Evolutionary conservation across 2,888 invertebrate genomes (phyloP), one percentile per base, ranked within the genome.

Genomic region (Diploptera punctata): DNA sequence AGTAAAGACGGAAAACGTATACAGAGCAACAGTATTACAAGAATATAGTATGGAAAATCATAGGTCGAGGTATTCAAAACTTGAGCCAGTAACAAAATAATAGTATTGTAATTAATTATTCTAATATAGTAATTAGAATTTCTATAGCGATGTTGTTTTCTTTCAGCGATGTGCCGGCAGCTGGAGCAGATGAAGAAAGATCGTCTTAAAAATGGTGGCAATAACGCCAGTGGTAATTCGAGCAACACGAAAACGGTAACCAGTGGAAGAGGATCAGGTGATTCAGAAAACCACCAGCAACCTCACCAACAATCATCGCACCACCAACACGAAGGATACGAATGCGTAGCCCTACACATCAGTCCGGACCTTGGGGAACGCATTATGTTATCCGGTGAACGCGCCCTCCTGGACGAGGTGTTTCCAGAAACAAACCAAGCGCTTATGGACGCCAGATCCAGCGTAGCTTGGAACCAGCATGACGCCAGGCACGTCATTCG

Each of bases 401-500:
- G 93, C 49, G 87, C 89, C 9, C 85, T 94, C 24, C 86, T 93
- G 61, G 92, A 92, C 81, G 93, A 93, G 81, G 79, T 91, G 26
- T 91, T 91, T 80, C 91, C 90, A 43, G 91, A 91, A 81, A 93
- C 92, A 75, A 91, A 89, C 77, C 91, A 93, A 79, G 93, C 93
- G 0, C 87, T 93, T 73, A 89, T 93, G 86, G 93, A 94, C 81
- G 90, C 92, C 47, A 87, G 93, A 73, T 91, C 91, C 33, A 91
- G 92, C 24, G 91, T 92, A 54, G 89, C 92, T 60, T 94, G 93
- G 92, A 93, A 93, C 79, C 91, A 93, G 80, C 88, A 91, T 78
- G 94, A 94, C 83, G 89, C 91, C 76, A 89, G 92, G 69, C 93
- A 93, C 84, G 92, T 94, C 43, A 93, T 94, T 77, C 86, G 95